Base-by-base conservation (phyloP, 2,888 invertebrate species). In the Andrena minutula region DNA sequence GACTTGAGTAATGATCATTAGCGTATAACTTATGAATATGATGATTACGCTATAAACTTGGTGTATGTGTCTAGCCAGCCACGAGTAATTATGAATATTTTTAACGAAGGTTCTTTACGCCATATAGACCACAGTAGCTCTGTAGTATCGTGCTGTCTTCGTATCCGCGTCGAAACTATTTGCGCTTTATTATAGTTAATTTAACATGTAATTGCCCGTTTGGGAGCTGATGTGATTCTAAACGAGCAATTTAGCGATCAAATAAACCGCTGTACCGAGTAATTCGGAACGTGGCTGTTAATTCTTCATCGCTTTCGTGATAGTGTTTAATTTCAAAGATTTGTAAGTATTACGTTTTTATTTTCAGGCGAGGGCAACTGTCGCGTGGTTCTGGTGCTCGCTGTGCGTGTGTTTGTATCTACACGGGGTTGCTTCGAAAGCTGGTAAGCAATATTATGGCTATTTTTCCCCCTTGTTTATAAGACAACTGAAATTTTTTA, bases 281-380 rank as follows among this genome's bases (percentile, higher is more conserved):
- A 32, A 61, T 47, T 66, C 20, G 7, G 1, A 5, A 2, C 10
- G 20, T 6, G 1, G 5, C 53, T 61, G 53, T 68, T 20, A 23
- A n/a, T 2, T 28, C 28, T 12, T 41, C 41, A 12, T 41, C 41
- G 41, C 41, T 41, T 35, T 32, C 0, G 58, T 49, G 28, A 20
- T 32, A n/a, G 20, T 32, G 3, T 47, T 49, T 30, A 7, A 32
- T 6, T 53, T 12, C 32, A n/a, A 41, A 23, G 12, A 65, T 64
- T 60, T 53, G 66, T 66, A 2, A 20, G n/a, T 1, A 30, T 56
- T 79, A 35, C 72, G 73, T 81, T 53, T 41, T 79, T 80, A 1
- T 82, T 88, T 90, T n/a, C 90, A 93, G 93, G 90, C 89, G 72
- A 87, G 88, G 82, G 88, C 86, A 83, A 88, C 82, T 79, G 83